phyloP scores from a whole-genome alignment of 37 sponge, comb jelly and placozoan species.

The Lycopodina hypogea region DNA sequence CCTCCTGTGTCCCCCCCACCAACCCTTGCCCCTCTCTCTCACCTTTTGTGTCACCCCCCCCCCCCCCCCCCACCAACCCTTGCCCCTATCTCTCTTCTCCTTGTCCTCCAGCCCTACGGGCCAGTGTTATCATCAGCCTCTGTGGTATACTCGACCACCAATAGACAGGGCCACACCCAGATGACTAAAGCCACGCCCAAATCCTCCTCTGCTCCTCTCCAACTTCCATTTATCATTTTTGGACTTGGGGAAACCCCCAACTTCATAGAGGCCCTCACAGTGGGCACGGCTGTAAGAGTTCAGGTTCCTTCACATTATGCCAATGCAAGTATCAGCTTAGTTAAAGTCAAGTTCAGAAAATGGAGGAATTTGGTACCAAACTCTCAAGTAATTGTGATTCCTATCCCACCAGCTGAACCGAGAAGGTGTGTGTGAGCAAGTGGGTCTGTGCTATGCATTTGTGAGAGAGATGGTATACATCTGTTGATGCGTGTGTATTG shows the following conservation, averaged over 20 bases:
- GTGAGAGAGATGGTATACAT: background rate
- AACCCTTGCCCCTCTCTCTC: background rate
- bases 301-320: background rate
- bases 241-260: conserved; percentile 69
- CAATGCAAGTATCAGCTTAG: background rate
- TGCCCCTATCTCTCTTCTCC: background rate
- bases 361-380: conserved; percentile 54
- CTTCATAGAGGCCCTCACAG: conserved; percentile 49
- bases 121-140: conserved; percentile 46
- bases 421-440: conserved; percentile 24
- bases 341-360: conserved; percentile 2
- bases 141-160: conserved; percentile 42
- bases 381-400: conserved; percentile 61
- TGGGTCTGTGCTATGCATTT: background rate
- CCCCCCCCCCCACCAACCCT: background rate
- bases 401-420: conserved; percentile 23
- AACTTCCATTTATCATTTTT: conserved; percentile 69
- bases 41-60: background rate
- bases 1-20: background rate
- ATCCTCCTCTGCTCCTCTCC: conserved; percentile 1
- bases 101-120: conserved; percentile 40
- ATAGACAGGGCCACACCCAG: conserved; percentile 38
- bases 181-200: conserved; percentile 9
- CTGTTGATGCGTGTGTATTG: too few species aligned
- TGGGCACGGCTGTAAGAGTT: conserved; percentile 21